Conservation (phyloP, 2,113 vertebrate genomes). For the Stercorarius parasiticus region DNA sequence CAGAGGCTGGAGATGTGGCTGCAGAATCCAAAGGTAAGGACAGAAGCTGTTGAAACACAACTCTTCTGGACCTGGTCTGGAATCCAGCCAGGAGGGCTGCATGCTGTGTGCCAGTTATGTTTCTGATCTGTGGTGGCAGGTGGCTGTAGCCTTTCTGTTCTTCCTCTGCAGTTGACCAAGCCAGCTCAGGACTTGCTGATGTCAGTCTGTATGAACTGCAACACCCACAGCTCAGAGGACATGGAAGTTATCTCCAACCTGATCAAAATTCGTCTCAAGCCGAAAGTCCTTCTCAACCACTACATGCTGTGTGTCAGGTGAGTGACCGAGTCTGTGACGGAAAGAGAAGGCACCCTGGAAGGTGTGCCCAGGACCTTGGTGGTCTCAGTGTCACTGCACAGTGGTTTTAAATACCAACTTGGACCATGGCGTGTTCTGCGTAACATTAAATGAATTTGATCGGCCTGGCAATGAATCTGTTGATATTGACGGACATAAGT, state of each 20-base stretch:
- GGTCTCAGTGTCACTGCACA: not conserved
- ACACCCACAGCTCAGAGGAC: constrained; percentile 89
- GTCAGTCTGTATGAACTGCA: constrained; percentile 97
- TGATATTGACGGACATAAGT: rapidly evolving
- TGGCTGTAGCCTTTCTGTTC: not conserved
- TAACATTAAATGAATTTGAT: not conserved
- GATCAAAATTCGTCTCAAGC: constrained; percentile 97
- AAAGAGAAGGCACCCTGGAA: not conserved
- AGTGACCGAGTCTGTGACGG: rapidly evolving
- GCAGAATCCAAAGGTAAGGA: constrained; percentile 95
- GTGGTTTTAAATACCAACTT: not conserved
- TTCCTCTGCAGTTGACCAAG: constrained; percentile 83
- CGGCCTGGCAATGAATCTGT: not conserved
- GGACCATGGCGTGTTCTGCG: not conserved
- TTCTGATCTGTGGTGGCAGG: not conserved
- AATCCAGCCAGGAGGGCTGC: not conserved
- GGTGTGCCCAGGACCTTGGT: not conserved
- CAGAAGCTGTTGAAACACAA: not conserved
- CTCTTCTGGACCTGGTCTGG: not conserved
- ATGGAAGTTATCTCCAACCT: constrained; percentile 96
- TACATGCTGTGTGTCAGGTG: constrained; percentile 95
- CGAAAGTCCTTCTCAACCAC: constrained; percentile 95
- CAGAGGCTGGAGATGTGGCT: constrained; percentile 98
- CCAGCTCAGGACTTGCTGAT: constrained; percentile 97
- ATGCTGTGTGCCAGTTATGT: rapidly evolving